phyloP scores from a whole-genome alignment of 2,888 invertebrate genomes.

The Lycocerus yunnanus region DNA sequence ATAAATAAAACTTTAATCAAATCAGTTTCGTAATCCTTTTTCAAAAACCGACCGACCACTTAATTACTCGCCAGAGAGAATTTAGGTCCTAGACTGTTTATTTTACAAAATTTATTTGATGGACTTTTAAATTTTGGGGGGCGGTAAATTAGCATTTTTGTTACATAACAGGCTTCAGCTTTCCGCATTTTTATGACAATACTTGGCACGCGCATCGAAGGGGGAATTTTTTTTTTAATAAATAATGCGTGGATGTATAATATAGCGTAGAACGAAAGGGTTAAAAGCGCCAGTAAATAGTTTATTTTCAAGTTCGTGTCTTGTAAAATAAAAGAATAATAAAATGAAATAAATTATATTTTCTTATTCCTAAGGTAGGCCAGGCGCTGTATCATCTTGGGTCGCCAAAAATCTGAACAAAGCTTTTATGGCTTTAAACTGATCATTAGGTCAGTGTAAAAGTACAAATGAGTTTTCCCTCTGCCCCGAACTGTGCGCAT shows the following conservation, averaged over 20 bases:
- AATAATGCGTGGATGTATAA: not conserved
- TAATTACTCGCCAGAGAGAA: not conserved
- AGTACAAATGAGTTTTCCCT: no score
- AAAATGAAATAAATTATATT: no score
- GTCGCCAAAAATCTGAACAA: no score
- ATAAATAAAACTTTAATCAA: not conserved
- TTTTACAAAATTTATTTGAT: not conserved
- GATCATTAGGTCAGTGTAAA: no score
- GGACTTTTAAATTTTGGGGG: not conserved
- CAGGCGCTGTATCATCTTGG: no score
- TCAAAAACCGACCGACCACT: not conserved
- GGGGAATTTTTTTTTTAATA: not conserved
- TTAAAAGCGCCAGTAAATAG: not conserved
- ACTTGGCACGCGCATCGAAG: not conserved
- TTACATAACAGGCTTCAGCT: not conserved
- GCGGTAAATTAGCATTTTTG: not conserved
- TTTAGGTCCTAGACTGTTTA: not conserved
- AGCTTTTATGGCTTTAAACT: no score
- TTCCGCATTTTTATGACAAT: not conserved
- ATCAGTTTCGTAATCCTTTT: not conserved
- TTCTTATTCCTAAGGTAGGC: no score
- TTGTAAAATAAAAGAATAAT: no score
- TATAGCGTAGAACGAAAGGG: not conserved
- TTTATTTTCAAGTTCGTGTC: not conserved
- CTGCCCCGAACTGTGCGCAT: no score